Evolutionary conservation across 2,888 invertebrate species (phyloP), one percentile per base, ranked within the genome.

Genomic region (Gastracanthus pulcherrimus): DNA sequence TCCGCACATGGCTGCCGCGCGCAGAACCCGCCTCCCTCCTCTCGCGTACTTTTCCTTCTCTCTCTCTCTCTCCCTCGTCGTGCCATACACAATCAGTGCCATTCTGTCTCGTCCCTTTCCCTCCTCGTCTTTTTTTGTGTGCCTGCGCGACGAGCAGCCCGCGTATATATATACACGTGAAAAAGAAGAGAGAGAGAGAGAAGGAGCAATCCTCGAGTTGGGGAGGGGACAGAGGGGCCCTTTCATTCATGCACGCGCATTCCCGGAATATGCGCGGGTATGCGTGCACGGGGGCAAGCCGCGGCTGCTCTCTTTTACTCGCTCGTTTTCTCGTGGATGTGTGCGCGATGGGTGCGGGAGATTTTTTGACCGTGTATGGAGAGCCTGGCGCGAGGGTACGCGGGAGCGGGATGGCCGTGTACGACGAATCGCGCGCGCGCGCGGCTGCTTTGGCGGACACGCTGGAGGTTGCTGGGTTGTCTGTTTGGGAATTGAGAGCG

Each of bases 221-320:
- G 19, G 60, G 81, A 66, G 75, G 83, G 84, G 84, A 86, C 85
- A 87, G 89, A 88, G 88, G 87, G 87, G 86, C 85, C 88, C 87
- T 87, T 89, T 89, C 89, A 89, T 89, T 89, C 89, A 89, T 89
- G 86, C 88, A 85, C 87, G 86, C 86, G 86, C n/a, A n/a, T 89
- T 89, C 89, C 84, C 87, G 84, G 89, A 89, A 89, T 84, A 85
- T 55, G 76, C 55, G 77, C 67, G 38, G 38, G 81, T 38, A 31
- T 58, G 80, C 34, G 71, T 67, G 55, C 48, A 34, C 36, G 60
- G 64, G 82, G 78, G 78, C 75, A 79, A 71, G 76, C 79, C 41
- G 64, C 67, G 66, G 51, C 45, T 67, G n/a, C 55, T 55, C 55
- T 23, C 55, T 23, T 19, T n/a, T 13, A 1, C 9, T 4, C 19